Evolutionary conservation across 2,888 invertebrate species (phyloP).

Genomic region (Andrena bucephala): DNA sequence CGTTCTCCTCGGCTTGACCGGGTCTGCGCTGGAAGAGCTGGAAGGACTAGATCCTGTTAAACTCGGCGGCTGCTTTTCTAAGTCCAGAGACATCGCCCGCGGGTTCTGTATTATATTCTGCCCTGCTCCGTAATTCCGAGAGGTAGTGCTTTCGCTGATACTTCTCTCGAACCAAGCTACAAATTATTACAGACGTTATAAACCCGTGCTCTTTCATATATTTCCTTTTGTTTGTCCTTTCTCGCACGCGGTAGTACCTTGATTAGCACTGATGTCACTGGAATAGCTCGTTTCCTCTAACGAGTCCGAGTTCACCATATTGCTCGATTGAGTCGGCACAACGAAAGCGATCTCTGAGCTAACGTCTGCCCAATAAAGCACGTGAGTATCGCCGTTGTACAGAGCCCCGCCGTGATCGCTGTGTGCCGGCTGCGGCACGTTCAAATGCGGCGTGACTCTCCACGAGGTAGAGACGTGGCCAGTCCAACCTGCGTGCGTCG

Average conservation of each 20-base stretch:
- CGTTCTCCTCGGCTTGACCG: constrained; percentile 87
- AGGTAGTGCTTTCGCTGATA: constrained; percentile 84
- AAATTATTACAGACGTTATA: constrained; percentile 23
- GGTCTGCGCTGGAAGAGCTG: constrained; percentile 82
- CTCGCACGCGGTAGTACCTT: constrained; percentile 73
- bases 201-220: background rate
- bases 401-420: constrained; percentile 88
- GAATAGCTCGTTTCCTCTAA: constrained; percentile 78
- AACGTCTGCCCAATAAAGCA: constrained; percentile 98
- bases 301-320: constrained; percentile 71
- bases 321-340: constrained; percentile 88
- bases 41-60: constrained; percentile 79
- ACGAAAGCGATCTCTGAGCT: constrained; percentile 98
- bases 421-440: constrained; percentile 72
- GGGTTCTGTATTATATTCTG: constrained; percentile 86
- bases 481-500: constrained; percentile 97
- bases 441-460: constrained; percentile 85
- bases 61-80: constrained; percentile 88
- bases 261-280: constrained; percentile 77
- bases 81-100: constrained; percentile 90
- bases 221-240: background rate
- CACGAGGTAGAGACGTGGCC: constrained; percentile 96
- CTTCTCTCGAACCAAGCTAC: constrained; percentile 87
- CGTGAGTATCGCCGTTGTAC: constrained; percentile 94
- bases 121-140: constrained; percentile 69